Conservation (phyloP, 1,140 invertebrate genomes). For the Tenebrio molitor region DNA sequence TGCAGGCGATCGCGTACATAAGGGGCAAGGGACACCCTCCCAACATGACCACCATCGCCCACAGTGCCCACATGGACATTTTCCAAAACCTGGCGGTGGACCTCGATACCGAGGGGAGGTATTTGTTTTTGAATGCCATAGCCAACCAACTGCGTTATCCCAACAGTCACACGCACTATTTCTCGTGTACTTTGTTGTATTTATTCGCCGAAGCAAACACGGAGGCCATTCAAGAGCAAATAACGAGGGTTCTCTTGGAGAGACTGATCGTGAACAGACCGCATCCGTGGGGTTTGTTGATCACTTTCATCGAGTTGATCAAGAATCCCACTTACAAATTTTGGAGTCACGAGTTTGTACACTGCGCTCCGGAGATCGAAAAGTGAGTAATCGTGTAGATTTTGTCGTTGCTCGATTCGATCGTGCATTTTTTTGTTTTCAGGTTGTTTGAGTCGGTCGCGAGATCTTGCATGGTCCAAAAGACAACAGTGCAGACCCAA, state of each 20-base stretch:
- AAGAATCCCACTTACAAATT: constrained; percentile 99
- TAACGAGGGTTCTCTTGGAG: constrained; percentile 94
- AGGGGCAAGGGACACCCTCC: constrained; percentile 90
- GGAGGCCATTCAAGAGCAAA: constrained; percentile 93
- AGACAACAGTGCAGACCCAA: constrained; percentile 72
- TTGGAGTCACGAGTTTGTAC: constrained; percentile 99
- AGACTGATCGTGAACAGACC: constrained; percentile 97
- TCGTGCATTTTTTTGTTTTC: constrained; percentile 41
- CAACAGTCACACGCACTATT: constrained; percentile 99
- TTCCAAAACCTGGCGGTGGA: constrained; percentile 99
- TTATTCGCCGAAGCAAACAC: constrained; percentile 98
- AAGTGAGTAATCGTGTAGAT: constrained; percentile 78
- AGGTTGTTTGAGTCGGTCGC: constrained; percentile 95
- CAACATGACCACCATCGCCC: constrained; percentile 96
- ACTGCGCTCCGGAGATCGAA: constrained; percentile 98
- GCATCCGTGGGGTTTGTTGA: constrained; percentile 98
- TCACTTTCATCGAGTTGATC: constrained; percentile 99
- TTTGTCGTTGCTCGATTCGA: neutral
- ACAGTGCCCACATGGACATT: constrained; percentile 99
- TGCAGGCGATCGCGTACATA: constrained; percentile 93
- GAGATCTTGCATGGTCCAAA: constrained; percentile 92
- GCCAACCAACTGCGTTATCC: constrained; percentile 99
- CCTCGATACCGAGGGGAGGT: constrained; percentile 94
- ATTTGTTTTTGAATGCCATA: constrained; percentile 96
- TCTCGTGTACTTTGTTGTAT: constrained; percentile 96